These are phyloP conservation scores for Campoletis raptor DNA, from an alignment of 2,888 invertebrate genomes.

Conservation along the genomic window DNA sequence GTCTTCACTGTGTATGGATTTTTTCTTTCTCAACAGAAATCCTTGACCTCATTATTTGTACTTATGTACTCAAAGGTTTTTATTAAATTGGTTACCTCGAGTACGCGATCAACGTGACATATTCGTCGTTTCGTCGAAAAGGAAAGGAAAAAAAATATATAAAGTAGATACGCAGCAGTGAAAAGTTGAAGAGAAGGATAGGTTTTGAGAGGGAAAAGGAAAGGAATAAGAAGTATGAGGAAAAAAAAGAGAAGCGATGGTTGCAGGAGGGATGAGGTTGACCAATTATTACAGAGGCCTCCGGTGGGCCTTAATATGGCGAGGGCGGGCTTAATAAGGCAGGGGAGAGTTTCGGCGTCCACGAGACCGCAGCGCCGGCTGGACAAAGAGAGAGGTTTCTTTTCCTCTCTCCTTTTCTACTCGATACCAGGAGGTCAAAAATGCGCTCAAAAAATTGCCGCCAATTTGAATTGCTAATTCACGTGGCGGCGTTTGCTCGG, in stretches of 20 bases:
- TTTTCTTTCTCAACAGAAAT: background rate
- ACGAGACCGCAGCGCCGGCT: slow-evolving; percentile 64
- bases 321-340: slow-evolving; percentile 85
- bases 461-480: slow-evolving; percentile 85
- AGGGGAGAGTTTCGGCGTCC: slow-evolving; percentile 81
- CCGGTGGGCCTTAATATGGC: slow-evolving; percentile 81
- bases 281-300: slow-evolving; percentile 74
- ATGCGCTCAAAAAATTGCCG: slow-evolving; percentile 85
- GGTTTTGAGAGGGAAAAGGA: slow-evolving; percentile 2
- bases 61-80: background rate
- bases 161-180: slow-evolving; percentile 3
- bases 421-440: slow-evolving; percentile 85
- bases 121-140: slow-evolving; percentile 37
- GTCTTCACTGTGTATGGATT: background rate
- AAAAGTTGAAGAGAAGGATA: slow-evolving; percentile 22
- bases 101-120: background rate
- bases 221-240: slow-evolving; percentile 20
- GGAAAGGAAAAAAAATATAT: slow-evolving; percentile 12
- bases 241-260: slow-evolving; percentile 34
- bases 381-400: slow-evolving; percentile 59
- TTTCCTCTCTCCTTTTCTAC: slow-evolving; percentile 32
- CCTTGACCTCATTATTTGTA: background rate
- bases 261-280: slow-evolving; percentile 55
- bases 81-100: background rate
- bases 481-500: slow-evolving; percentile 75